phyloP scores from a whole-genome alignment of 2,888 invertebrate genomes.

The Cantharis rustica region DNA sequence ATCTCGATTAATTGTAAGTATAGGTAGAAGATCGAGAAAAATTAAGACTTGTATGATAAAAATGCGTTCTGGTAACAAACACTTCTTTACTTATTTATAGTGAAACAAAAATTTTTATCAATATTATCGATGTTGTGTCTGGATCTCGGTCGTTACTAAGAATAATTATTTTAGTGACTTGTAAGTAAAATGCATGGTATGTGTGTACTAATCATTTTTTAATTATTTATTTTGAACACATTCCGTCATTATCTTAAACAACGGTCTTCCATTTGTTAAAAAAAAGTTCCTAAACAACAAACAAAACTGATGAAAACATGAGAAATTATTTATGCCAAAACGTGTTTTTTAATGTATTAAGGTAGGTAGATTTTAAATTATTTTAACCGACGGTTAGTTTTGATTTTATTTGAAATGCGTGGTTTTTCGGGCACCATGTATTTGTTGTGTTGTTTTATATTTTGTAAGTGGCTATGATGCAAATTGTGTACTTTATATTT shows the following conservation, averaged over 20 bases:
- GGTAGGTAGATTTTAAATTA: slow-evolving; percentile 8
- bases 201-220: slow-evolving; percentile 31
- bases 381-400: not conserved
- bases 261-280: slow-evolving; percentile 48
- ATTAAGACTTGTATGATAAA: slow-evolving; percentile 2
- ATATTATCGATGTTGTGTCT: slow-evolving; percentile 37
- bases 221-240: slow-evolving; percentile 38
- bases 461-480: not conserved
- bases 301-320: not conserved
- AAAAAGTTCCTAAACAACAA: slow-evolving; percentile 44
- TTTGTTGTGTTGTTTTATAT: not conserved
- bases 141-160: slow-evolving; percentile 39
- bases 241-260: slow-evolving; percentile 40
- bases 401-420: not conserved
- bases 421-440: not conserved
- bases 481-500: slow-evolving; percentile 4
- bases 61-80: slow-evolving; percentile 23
- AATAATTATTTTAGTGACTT: slow-evolving; percentile 28
- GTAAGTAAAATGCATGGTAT: slow-evolving; percentile 23
- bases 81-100: not conserved
- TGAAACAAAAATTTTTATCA: slow-evolving; percentile 35
- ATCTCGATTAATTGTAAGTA: slow-evolving; percentile 21
- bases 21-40: slow-evolving; percentile 13
- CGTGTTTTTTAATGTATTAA: slow-evolving; percentile 19
- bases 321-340: slow-evolving; percentile 26